These are phyloP conservation scores for Enchytraeus crypticus DNA, from an alignment of 2,888 invertebrate genomes.

Conservation along the genomic window DNA sequence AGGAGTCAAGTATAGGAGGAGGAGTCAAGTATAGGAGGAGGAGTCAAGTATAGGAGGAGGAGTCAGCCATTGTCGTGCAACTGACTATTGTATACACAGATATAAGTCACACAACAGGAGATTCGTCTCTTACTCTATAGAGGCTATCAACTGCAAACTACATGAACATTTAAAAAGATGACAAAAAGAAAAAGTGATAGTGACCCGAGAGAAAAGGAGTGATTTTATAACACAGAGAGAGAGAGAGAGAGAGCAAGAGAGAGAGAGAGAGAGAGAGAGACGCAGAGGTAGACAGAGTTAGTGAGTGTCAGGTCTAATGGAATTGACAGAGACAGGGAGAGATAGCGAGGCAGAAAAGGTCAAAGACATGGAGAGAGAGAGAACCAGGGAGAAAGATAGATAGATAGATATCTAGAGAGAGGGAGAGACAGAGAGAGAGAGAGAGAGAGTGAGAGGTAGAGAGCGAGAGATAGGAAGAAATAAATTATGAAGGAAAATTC, in stretches of 20 bases:
- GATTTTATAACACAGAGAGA: background rate
- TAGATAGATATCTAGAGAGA: no score
- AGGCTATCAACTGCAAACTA: no score
- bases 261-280: background rate
- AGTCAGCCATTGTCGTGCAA: no score
- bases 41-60: no score
- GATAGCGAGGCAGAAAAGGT: background rate
- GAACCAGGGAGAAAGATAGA: no score
- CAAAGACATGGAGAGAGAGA: background rate
- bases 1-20: no score
- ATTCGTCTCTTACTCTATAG: no score
- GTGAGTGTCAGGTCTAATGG: background rate
- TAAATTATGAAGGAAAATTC: background rate
- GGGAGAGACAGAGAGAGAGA: background rate
- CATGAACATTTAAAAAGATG: background rate
- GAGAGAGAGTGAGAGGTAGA: background rate
- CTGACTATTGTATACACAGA: no score
- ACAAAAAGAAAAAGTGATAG: no score
- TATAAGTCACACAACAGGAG: no score
- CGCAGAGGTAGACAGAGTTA: background rate
- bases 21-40: no score
- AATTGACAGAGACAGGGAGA: background rate
- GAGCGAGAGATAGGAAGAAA: background rate
- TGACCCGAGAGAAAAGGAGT: background rate
- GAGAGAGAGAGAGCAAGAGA: no score